Base-by-base conservation (phyloP, 2,113 vertebrate genomes). In the Daphoenositta chrysoptera region DNA sequence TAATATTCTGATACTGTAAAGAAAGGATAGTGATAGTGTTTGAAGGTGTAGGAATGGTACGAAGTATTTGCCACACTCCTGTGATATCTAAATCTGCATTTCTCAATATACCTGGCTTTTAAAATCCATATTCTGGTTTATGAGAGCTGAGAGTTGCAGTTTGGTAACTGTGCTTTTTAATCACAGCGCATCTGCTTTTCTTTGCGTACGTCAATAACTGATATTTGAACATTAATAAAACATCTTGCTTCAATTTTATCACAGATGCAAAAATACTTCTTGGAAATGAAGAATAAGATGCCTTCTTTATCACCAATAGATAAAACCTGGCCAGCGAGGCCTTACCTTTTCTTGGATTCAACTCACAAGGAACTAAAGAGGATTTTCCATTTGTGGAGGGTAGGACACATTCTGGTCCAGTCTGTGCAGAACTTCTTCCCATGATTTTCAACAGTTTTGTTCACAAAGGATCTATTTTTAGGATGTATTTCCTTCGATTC, bases 341-440 rank as follows among this genome's bases (percentile, higher is more conserved):
- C 98, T 57, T 99, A 99, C 97, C 92, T 98, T 37, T 99, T 99
- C 97, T 97, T 99, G 97, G 99, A 99, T 69, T 97, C 98, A 39
- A 98, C 98, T 77, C 99, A 99, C 96, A 98, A 98, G 60, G 98
- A 99, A 57, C 98, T 99, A 47, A 98, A 98, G 91, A 98, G 98
- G 90, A 99, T 99, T 97, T 99, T 99, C 97, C 99, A 99, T 92
- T 97, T 99, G 93, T 99, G 99, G 99, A 98, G 99, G 99, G 99
- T 99, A 98, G 95, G 94, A 45, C 33, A 10, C 26, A 13, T 73
- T 63, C 45, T 79, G 69, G 16, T 48, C 28, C 35, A 84, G 61
- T 75, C 61, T 84, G 10, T 40, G 15, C 47, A 91, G 87, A 80
- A 58, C 14, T 92, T 71, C 54, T 61, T 76, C 28, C 10, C 60